Base-by-base conservation (phyloP, 2,797 vertebrate species). In the Chiroxiphia lanceolata region DNA sequence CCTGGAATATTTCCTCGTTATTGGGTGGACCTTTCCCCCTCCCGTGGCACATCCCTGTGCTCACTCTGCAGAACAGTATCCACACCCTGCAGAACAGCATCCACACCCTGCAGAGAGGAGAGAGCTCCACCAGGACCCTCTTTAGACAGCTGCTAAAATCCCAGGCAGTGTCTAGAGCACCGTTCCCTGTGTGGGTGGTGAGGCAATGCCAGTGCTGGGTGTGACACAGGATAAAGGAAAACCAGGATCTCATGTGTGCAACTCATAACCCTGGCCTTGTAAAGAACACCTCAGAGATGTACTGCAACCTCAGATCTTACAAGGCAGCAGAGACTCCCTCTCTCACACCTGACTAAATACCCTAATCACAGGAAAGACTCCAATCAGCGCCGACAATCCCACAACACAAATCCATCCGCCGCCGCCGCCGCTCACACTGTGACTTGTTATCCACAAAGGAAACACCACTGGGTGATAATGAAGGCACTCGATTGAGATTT, bases 371-470 rank as follows among this genome's bases (percentile, higher is more conserved):
- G 67, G 61, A 36, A 80, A 64, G 85, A 85, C 92, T 88, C 93
- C 95, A 94, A 63, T 95, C 92, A 77, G 95, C 40, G 10, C 74
- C 87, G 38, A 81, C 70, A 72, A 78, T 84, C 92, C 96, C 80
- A 44, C 86, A 51, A 75, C 81, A 87, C 86, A 83, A 92, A 95
- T 61, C 90, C 92, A 57, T 44, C 40, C 21, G 22, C 45, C 3
- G 19, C 77, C 38, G 60, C 92, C 80, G 83, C 57, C 33, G 83
- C 95, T 94, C 61, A 3, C 90, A 14, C 80, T 75, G 21, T n/a
- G 90, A 92, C 86, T 96, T 57, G 94, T 96, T 94, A 94, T 64
- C 90, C 95, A 88, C 95, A 90, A 94, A 92, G 89, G 95, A 83
- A 96, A 94, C 86, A 31, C 95, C 7, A 89, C 94, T 87, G 96